Evolutionary conservation across 2,888 invertebrate species (phyloP).

Genomic region (Coelopa pilipes): DNA sequence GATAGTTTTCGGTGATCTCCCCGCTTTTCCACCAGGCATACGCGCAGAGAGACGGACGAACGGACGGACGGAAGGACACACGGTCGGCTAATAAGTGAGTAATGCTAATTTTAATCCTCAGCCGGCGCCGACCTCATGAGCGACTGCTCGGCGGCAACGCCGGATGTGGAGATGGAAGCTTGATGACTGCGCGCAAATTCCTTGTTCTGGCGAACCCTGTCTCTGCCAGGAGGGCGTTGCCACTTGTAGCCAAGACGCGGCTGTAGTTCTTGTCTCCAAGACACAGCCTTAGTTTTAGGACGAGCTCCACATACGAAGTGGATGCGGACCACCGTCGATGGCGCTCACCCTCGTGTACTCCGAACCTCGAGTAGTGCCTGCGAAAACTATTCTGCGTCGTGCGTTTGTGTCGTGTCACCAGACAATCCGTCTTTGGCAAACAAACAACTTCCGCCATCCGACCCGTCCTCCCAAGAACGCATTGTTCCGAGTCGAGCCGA

Average conservation of each 20-base stretch:
- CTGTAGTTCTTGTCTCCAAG: not conserved
- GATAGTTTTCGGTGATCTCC: too few relatives aligned
- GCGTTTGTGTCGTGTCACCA: constrained; percentile 49
- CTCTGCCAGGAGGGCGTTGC: constrained; percentile 3
- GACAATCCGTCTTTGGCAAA: constrained; percentile 56
- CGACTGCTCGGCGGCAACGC: too few relatives aligned
- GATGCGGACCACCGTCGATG: too few relatives aligned
- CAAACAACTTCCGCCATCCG: constrained; percentile 28
- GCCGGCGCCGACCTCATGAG: constrained; percentile 11
- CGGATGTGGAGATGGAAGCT: constrained; percentile 1
- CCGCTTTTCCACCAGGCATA: too few relatives aligned
- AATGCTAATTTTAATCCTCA: constrained; percentile 62
- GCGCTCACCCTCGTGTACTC: too few relatives aligned
- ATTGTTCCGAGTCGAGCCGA: not conserved
- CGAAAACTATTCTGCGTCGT: constrained; percentile 4
- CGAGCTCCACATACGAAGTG: not conserved
- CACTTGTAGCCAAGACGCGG: not conserved
- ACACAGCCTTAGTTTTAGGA: not conserved
- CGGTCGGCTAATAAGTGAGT: constrained; percentile 47
- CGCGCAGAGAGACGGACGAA: too few relatives aligned
- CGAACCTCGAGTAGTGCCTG: not conserved
- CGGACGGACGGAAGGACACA: not conserved
- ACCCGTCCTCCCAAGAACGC: not conserved
- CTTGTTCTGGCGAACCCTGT: not conserved
- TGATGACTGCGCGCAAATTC: constrained; percentile 31